These are phyloP conservation scores for Drosophila crucigera DNA, from an alignment of 2,888 invertebrate genomes.

Conservation along the genomic window DNA sequence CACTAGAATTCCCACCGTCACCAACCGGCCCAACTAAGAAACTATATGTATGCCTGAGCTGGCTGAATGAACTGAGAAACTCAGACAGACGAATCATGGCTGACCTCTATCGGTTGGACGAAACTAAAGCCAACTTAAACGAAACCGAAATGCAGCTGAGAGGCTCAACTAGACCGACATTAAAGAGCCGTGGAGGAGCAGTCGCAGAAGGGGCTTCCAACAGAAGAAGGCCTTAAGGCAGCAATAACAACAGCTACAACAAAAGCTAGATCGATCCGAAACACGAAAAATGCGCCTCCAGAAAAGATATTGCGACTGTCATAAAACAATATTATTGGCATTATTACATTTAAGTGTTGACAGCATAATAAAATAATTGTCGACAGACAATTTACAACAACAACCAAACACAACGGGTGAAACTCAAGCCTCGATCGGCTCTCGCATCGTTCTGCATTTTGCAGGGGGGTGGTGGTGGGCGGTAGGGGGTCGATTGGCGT, in stretches of 20 bases:
- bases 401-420: constrained; percentile 49
- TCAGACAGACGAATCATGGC: constrained; percentile 66
- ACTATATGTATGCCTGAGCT: constrained; percentile 52
- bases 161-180: constrained; percentile 75
- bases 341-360: constrained; percentile 84
- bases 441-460: constrained; percentile 43
- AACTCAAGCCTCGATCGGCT: constrained; percentile 46
- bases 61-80: constrained; percentile 27
- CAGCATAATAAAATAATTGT: constrained; percentile 85
- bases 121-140: constrained; percentile 64
- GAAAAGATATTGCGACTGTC: constrained; percentile 75
- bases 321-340: constrained; percentile 83
- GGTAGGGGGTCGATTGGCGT: background rate
- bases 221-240: constrained; percentile 50
- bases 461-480: background rate
- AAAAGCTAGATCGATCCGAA: constrained; percentile 44
- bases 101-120: constrained; percentile 70
- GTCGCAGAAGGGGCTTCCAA: constrained; percentile 12
- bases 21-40: constrained; percentile 31
- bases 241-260: constrained; percentile 24
- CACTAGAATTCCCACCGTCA: constrained; percentile 75
- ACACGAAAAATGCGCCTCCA: constrained; percentile 66
- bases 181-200: constrained; percentile 64
- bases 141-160: constrained; percentile 73
- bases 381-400: constrained; percentile 81